phyloP scores from a whole-genome alignment of 2,888 invertebrate species.

The Auanema sp. region DNA sequence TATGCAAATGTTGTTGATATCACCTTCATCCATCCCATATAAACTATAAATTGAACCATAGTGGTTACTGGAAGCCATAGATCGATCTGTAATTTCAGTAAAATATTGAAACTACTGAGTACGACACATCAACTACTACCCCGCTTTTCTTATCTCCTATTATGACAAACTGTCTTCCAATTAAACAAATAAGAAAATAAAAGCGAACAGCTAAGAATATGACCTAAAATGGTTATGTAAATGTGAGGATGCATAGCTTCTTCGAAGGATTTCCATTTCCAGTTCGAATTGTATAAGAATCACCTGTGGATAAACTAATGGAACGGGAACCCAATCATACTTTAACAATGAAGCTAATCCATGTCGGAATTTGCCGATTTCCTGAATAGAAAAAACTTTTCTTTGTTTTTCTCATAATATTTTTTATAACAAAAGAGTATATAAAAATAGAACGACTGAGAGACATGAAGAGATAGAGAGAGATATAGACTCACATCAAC shows the following conservation, averaged over 20 bases:
- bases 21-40: conserved; percentile 54
- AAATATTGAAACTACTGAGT: neutral
- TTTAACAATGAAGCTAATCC: conserved; percentile 47
- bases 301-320: conserved; percentile 43
- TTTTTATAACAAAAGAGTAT: neutral
- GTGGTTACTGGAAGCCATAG: conserved; percentile 57
- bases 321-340: conserved; percentile 53
- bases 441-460: conserved; percentile 5
- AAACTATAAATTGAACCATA: conserved; percentile 54
- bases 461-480: too few relatives aligned
- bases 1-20: neutral
- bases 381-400: conserved; percentile 17
- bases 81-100: conserved; percentile 39
- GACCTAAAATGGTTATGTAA: conserved; percentile 14
- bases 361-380: conserved; percentile 49
- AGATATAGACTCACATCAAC: conserved; percentile 40
- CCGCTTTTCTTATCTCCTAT: conserved; percentile 37
- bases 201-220: conserved; percentile 47
- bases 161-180: conserved; percentile 47
- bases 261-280: too few relatives aligned
- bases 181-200: conserved; percentile 46
- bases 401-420: neutral
- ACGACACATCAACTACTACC: conserved; percentile 15
- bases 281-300: conserved; percentile 2
- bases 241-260: too few relatives aligned